Evolutionary conservation across 2,888 invertebrate species (phyloP), one percentile per base, ranked within the genome.

Genomic region (Exocentrus adspersus): DNA sequence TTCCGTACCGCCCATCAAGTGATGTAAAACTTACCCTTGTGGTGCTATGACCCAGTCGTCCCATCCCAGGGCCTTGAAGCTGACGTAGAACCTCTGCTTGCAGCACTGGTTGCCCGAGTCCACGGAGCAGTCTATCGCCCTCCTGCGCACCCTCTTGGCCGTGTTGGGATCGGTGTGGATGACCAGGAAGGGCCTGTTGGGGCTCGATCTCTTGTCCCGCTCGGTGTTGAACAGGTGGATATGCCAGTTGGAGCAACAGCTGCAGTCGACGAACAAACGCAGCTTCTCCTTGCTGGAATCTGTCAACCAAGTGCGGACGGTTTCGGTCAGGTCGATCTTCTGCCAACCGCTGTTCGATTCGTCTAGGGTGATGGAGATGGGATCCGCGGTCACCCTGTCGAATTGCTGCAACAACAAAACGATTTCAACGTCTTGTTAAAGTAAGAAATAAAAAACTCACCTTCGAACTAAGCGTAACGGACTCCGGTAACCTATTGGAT

Each of bases 21-120:
- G n/a, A n/a, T n/a, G n/a, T n/a, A n/a, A 0, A n/a, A 67, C 75
- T 75, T 67, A 76, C 73, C 77, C 79, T 61, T 77, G 76, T 16
- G 79, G 79, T 3, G 79, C 79, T 56, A 95, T 93, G 79, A 95
- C 94, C 95, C 95, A 95, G 85, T 95, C 94, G 84, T 95, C 94
- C 96, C 95, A 96, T 74, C 95, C 95, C 54, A 96, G 87, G 76
- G 93, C 91, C 79, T 92, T 91, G 85, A 96, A 96, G 82, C 91
- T 93, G 76, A 96, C 94, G 86, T 94, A 95, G 85, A 95, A 94
- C 61, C 91, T 88, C 83, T 95, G 92, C 79, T 94, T 94, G 82
- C 92, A 93, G 84, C 95, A 96, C 65, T 75, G 74, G 66, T 76
- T 75, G 41, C 76, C 76, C 51, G 86, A 81, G 59, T 89, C 89